Percentiles rank a stretch among this genome's conserved stretches.
Evolutionary conservation across 2,113 vertebrate genomes (phyloP).

Genomic region (Chionomys nivalis): DNA sequence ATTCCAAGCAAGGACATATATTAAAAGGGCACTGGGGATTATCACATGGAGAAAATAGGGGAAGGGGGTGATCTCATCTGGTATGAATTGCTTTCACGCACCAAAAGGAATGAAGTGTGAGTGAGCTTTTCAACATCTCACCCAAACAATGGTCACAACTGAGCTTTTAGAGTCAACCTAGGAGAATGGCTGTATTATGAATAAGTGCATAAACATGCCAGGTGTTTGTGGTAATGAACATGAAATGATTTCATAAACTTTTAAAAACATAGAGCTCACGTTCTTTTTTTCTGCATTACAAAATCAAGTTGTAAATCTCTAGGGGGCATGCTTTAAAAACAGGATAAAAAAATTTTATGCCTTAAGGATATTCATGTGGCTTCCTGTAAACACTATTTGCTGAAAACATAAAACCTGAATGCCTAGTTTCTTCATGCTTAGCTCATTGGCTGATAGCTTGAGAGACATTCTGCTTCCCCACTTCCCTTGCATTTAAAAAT

Average conservation of each 20-base stretch:
- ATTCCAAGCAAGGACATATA: slow-evolving; percentile 32
- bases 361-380: slow-evolving; percentile 61
- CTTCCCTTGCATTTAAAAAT: slow-evolving; percentile 57
- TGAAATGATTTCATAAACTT: slow-evolving; percentile 63
- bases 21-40: slow-evolving; percentile 33
- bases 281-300: slow-evolving; percentile 48
- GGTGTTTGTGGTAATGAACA: slow-evolving; percentile 57
- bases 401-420: slow-evolving; percentile 58
- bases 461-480: slow-evolving; percentile 4
- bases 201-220: slow-evolving; percentile 42
- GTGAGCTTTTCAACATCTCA: slow-evolving; percentile 53
- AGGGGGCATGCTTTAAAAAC: slow-evolving; percentile 3
- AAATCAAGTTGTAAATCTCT: slow-evolving; percentile 52
- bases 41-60: slow-evolving; percentile 52
- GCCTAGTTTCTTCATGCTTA: slow-evolving; percentile 59
- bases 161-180: slow-evolving; percentile 36
- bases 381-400: slow-evolving; percentile 70
- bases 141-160: slow-evolving; percentile 51
- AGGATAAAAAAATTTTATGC: neutral
- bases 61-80: slow-evolving; percentile 53
- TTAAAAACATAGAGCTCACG: neutral
- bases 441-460: slow-evolving; percentile 38
- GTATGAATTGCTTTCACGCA: slow-evolving; percentile 48
- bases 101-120: slow-evolving; percentile 54
- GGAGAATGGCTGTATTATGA: slow-evolving; percentile 49